Base-by-base conservation (phyloP, 2,888 invertebrate species). In the Watsonalla binaria region DNA sequence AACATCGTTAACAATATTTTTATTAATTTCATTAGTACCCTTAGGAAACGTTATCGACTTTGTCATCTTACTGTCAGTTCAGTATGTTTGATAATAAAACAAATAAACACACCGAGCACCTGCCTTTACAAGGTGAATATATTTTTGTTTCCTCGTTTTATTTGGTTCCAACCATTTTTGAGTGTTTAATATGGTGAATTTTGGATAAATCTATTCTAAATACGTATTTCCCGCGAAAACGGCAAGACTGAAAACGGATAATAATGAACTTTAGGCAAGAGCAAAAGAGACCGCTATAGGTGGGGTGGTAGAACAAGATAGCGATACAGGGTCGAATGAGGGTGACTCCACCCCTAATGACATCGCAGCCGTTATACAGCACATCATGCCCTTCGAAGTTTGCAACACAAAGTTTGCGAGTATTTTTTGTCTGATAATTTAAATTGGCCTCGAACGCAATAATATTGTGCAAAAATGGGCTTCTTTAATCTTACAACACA, bases 341-440 rank as follows among this genome's bases (percentile, higher is more conserved):
- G 88, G 86, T 84, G 86, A 82, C 81, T 76, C 85, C 80, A 86
- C 89, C 90, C 90, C 82, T 84, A 82, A 83, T 75, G 77, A 79
- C 73, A 77, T 75, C 66, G 80, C 77, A 76, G 74, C 76, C 76
- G 74, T 65, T 69, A 67, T 24, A 24, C 24, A 1, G 24, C 66
- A 68, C 65, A 68, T 72, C 72, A 42, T 42, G 75, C 66, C 74
- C 74, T 72, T 74, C 67, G 54, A 58, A 57, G 47, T 65, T 60
- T 55, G 63, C 57, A 47, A 56, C 24, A 24, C 24, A 24, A 53
- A 47, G 47, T 13, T 46, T 8, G 24, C 24, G 13, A 46, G 11
- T 14, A 13, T 14, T 14, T n/a, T 13, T 14, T 14, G 4, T 14
- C 15, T 14, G 13, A 46, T 2, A 14, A 6, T 14, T 6, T 46